These are phyloP conservation scores for Sussaba pulchella DNA, from an alignment of 2,888 invertebrate species.

Conservation along the genomic window DNA sequence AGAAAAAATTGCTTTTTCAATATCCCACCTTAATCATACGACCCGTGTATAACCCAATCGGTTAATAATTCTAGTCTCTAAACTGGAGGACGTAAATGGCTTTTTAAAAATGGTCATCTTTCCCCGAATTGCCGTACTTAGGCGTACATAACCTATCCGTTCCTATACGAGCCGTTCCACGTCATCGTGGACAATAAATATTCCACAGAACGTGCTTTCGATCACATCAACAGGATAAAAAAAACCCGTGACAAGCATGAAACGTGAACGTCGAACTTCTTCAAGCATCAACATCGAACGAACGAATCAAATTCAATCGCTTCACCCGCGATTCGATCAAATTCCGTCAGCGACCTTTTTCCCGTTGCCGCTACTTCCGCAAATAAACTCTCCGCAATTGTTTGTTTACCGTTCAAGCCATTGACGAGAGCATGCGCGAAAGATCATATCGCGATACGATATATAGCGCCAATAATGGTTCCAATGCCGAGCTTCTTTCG, in stretches of 20 bases:
- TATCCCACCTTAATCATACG: too few species aligned
- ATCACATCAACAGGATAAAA: slow-evolving; percentile 46
- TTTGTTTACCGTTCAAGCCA: slow-evolving; percentile 61
- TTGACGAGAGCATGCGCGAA: slow-evolving; percentile 48
- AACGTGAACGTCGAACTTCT: slow-evolving; percentile 48
- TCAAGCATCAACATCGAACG: slow-evolving; percentile 34
- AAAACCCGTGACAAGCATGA: slow-evolving; percentile 48
- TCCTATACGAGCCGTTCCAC: neutral
- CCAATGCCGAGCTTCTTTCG: slow-evolving; percentile 67
- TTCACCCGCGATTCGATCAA: slow-evolving; percentile 48
- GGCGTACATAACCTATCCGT: too few species aligned
- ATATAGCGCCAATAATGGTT: slow-evolving; percentile 40
- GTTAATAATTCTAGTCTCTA: neutral
- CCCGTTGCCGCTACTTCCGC: slow-evolving; percentile 17
- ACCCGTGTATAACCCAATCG: too few species aligned
- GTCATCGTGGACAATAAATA: slow-evolving; percentile 36
- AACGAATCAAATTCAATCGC: slow-evolving; percentile 55
- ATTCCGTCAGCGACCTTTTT: slow-evolving; percentile 41
- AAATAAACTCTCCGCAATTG: slow-evolving; percentile 41
- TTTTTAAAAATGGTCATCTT: neutral
- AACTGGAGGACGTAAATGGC: neutral
- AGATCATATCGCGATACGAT: slow-evolving; percentile 49
- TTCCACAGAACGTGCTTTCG: slow-evolving; percentile 54
- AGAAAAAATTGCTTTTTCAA: too few species aligned
- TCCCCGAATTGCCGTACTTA: slow-evolving; percentile 7